These are phyloP conservation scores for Melieria omissa DNA, from an alignment of 2,888 invertebrate species.

Conservation along the genomic window DNA sequence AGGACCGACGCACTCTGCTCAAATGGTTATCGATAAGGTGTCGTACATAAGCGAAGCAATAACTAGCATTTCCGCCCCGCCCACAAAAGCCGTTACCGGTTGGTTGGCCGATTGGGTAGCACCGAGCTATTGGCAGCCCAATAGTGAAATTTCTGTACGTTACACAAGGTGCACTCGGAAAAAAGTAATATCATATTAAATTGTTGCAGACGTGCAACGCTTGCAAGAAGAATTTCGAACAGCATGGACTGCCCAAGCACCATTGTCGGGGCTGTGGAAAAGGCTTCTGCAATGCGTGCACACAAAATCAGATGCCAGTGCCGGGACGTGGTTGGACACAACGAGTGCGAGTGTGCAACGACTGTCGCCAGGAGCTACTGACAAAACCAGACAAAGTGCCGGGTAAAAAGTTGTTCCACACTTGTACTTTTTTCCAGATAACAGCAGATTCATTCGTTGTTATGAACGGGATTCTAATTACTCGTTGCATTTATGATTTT, in stretches of 20 bases:
- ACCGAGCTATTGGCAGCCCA: conserved; percentile 84
- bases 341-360: conserved; percentile 80
- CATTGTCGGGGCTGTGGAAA: conserved; percentile 84
- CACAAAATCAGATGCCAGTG: conserved; percentile 74
- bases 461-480: neutral
- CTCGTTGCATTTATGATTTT: neutral
- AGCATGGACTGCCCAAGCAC: conserved; percentile 73
- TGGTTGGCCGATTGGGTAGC: conserved; percentile 82
- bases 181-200: neutral
- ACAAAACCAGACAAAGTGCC: conserved; percentile 46
- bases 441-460: neutral
- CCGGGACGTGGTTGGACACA: conserved; percentile 78
- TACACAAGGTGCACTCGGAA: too few species aligned
- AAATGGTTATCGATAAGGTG: conserved; percentile 75
- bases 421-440: neutral
- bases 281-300: conserved; percentile 81
- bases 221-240: conserved; percentile 72
- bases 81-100: conserved; percentile 73
- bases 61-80: conserved; percentile 75
- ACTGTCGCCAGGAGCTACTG: conserved; percentile 69
- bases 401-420: conserved; percentile 48
- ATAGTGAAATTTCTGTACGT: conserved; percentile 77
- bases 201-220: conserved; percentile 72
- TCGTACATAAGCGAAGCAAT: conserved; percentile 74
- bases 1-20: conserved; percentile 70